Evolutionary conservation across 2,797 vertebrate genomes (phyloP).

Genomic region (Hephaestus fuliginosus): DNA sequence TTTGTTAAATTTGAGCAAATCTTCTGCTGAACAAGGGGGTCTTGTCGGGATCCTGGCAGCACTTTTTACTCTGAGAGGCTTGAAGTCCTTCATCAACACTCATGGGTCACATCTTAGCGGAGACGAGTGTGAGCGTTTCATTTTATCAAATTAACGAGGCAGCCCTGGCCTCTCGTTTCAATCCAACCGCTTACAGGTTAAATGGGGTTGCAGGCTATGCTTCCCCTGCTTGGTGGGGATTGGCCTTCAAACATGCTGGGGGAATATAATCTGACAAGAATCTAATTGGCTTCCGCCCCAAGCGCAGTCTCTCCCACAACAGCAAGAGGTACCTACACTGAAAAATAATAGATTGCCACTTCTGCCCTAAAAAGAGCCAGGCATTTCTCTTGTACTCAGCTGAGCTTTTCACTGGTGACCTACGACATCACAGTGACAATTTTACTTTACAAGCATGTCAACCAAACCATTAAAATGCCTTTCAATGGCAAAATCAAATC

Average conservation of each 20-base stretch:
- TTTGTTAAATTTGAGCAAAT: slow-evolving; percentile 37
- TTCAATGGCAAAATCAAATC: neutral
- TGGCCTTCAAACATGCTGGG: neutral
- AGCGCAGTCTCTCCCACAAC: neutral
- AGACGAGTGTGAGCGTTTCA: slow-evolving; percentile 3
- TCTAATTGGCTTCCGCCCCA: slow-evolving; percentile 10
- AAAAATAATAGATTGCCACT: neutral
- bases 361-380: neutral
- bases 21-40: slow-evolving; percentile 38
- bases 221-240: neutral
- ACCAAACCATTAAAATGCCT: neutral
- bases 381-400: neutral
- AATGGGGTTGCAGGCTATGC: slow-evolving; percentile 2
- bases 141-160: slow-evolving; percentile 37
- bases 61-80: slow-evolving; percentile 33
- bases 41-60: slow-evolving; percentile 44
- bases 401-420: neutral
- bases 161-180: slow-evolving; percentile 43
- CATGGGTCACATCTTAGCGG: slow-evolving; percentile 6
- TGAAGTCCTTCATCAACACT: slow-evolving; percentile 29
- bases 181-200: slow-evolving; percentile 26
- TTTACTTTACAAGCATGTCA: neutral
- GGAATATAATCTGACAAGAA: slow-evolving; percentile 12
- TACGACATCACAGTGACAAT: neutral
- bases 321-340: neutral